Percentiles rank a stretch among this genome's conserved stretches.
Conservation (phyloP, 35 echinoderm and acorn worm genomes). For the Apostichopus californicus region DNA sequence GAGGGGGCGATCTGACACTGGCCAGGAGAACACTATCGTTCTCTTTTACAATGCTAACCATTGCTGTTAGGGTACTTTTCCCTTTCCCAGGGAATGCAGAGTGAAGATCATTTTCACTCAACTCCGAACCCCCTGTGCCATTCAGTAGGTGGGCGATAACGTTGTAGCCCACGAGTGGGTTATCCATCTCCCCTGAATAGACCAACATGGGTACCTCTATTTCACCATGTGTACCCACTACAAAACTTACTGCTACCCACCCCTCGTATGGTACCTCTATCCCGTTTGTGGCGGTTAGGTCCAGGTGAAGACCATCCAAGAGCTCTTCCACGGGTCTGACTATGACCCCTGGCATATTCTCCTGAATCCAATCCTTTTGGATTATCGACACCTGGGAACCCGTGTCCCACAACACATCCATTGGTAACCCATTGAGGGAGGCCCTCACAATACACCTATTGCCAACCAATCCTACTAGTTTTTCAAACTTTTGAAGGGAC, state of each 20-base stretch:
- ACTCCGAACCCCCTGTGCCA: no score
- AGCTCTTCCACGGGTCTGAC: conserved; percentile 6
- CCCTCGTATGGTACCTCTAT: not conserved
- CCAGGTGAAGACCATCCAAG: not conserved
- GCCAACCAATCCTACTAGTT: conserved; percentile 27
- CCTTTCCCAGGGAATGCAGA: no score
- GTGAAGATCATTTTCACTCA: no score
- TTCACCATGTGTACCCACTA: not conserved
- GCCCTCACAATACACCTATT: not conserved
- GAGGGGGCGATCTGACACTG: no score
- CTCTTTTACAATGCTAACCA: no score
- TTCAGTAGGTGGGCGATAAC: conserved; percentile 17
- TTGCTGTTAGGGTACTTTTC: no score
- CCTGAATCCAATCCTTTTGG: not conserved
- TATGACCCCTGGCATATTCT: conserved; percentile 8
- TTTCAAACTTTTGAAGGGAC: not conserved
- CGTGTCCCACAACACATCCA: no score
- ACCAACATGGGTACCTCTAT: conserved; percentile 7
- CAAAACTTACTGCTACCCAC: not conserved
- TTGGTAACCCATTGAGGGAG: not conserved
- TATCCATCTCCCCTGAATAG: not conserved
- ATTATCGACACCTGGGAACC: conserved; percentile 26
- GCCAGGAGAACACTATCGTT: no score
- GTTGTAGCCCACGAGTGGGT: conserved; percentile 6
- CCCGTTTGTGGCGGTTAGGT: not conserved